Base-by-base conservation (phyloP, 1,140 invertebrate genomes). In the Saccostrea cuccullata region DNA sequence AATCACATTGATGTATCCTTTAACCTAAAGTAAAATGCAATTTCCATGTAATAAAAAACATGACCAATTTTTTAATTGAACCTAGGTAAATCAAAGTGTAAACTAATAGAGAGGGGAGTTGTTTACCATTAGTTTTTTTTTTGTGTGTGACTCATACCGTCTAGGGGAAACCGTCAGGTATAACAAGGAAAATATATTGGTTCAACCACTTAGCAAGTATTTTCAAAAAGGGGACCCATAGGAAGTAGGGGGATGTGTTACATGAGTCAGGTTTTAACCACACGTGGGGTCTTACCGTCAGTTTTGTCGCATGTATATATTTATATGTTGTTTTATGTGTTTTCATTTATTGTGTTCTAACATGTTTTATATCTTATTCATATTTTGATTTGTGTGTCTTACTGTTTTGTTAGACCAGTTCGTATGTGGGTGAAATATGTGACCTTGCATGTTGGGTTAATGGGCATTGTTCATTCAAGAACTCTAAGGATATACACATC, bases 101-200 rank as follows among this genome's bases (percentile, higher is more conserved):
- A 73, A 26, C 70, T 77, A 23, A 15, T 30, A 30, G 70, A 77
- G 26, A 30, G 70, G 70, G 70, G 30, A 12, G n/a, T 36, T 77
- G 70, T 77, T 26, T 77, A 73, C 70, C 30, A 30, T 11, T 36
- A 30, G 12, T 73, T 30, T 77, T 36, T 36, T 36, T 36, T 36
- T 0, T 36, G 30, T 77, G 70, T 26, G 26, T 77, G 70, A 77
- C 23, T 77, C 70, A 77, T 77, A 15, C 70, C 17, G 30, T 30
- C 26, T 77, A 77, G 70, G 26, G 70, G 13, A 77, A 64, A 77
- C 4, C 58, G 26, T 77, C 70, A 77, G 70, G 70, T 77, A 77
- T 36, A 77, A 77, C 26, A 15, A 77, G 70, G 13, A 77, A 77
- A 77, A 77, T 77, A 26, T 77, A 77, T 77, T 67, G 70, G 26